These are phyloP conservation scores for Triplophysa rosa DNA, from an alignment of 2,113 vertebrate genomes.

Conservation along the genomic window DNA sequence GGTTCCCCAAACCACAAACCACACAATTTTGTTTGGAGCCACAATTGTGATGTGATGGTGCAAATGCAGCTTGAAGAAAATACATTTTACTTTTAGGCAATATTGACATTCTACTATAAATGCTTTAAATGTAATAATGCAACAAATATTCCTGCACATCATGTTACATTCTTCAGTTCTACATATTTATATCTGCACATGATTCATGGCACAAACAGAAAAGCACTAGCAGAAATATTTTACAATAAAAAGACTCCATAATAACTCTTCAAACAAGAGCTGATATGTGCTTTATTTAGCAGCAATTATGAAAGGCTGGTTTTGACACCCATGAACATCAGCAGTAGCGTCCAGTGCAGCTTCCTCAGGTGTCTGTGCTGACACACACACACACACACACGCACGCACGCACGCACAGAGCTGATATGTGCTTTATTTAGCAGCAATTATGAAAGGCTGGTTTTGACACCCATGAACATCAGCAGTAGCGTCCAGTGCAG, in stretches of 20 bases:
- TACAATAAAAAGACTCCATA: neutral
- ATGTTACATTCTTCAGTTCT: neutral
- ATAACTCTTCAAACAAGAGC: neutral
- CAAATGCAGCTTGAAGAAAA: neutral
- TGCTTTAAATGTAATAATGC: too few species aligned
- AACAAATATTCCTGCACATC: neutral
- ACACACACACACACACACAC: neutral
- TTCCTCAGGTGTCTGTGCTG: slow-evolving; percentile 15
- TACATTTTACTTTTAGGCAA: neutral
- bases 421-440: slow-evolving; percentile 7
- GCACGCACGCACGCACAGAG: too few species aligned
- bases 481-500: neutral
- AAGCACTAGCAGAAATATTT: neutral
- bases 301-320: neutral
- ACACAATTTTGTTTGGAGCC: neutral
- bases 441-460: neutral
- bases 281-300: slow-evolving; percentile 6
- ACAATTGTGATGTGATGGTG: neutral
- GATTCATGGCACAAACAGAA: neutral
- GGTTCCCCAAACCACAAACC: neutral
- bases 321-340: slow-evolving; percentile 3
- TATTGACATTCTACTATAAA: neutral
- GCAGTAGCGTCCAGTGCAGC: neutral
- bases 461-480: slow-evolving; percentile 6
- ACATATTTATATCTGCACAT: neutral